Evolutionary conservation across 2,888 invertebrate genomes (phyloP), one percentile per base, ranked within the genome.

Genomic region (Zygothrica quintamaculata): DNA sequence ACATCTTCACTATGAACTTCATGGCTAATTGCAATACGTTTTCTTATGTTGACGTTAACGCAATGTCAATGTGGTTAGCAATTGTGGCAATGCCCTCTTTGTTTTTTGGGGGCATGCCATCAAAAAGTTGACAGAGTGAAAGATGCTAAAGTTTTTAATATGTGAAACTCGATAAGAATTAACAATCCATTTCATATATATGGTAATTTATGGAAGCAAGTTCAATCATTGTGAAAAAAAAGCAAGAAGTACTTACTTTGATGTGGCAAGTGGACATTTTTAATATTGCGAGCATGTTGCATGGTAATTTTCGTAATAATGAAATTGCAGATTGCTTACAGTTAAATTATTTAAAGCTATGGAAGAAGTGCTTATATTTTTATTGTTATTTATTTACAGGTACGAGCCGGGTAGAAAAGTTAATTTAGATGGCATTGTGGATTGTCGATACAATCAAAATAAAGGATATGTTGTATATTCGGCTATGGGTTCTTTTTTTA

Each of bases 401-500:
- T 95, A 95, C 74, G 95, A 95, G 87, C 93, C 93, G 12, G 94
- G 94, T 25, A 62, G 74, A 25, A 67, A 57, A 8, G 93, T 94
- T 60, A 93, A 94, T 72, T 75, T 86, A 37, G 71, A 80, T n/a
- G 92, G 93, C 64, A 92, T 92, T 9, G 93, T 93, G 61, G 94
- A 90, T 88, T 99, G 99, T 90, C 93, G 96, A 9, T 96, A 99
- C 92, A 97, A 97, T 91, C 95, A 97, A 88, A 97, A 97, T 89
- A 95, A 96, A 43, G 95, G 96, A 16, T 99, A 99, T 92, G 99
- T 99, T 40, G 95, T 99, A 33, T 96, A 98, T 89, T 98, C 98
- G 0, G 98, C 98, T 8, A 96, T 97, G 94, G 97, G 98, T 0
- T 98, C 98, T 3, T 99, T 99, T 92, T 99, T 98, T 92, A 93